Percentiles rank a stretch among this genome's conserved stretches.
These are phyloP conservation scores for Ichneumon xanthorius DNA, from an alignment of 2,888 invertebrate species.

Conservation along the genomic window DNA sequence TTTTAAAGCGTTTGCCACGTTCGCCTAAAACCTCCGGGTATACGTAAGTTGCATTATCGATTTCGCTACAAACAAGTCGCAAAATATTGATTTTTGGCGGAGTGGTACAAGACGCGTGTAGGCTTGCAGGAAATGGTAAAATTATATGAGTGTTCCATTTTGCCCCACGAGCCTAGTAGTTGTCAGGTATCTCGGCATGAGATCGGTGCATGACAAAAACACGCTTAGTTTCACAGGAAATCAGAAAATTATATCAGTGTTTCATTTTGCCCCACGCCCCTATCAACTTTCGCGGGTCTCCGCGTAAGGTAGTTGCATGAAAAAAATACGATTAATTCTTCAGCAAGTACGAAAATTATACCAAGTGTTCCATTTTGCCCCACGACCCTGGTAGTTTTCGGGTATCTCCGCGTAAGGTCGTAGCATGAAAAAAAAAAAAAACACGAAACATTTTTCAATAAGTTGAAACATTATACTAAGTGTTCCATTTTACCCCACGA, in stretches of 20 bases:
- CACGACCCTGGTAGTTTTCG: neutral
- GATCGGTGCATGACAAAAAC: neutral
- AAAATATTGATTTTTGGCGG: neutral
- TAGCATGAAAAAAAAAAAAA: neutral
- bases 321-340: neutral
- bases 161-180: neutral
- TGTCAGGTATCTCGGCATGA: neutral
- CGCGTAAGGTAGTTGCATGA: neutral
- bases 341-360: neutral
- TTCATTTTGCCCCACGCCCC: too few relatives aligned
- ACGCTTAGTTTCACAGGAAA: too few relatives aligned
- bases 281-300: too few relatives aligned
- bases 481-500: too few relatives aligned
- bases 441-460: too few relatives aligned
- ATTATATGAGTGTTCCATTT: neutral
- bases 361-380: neutral
- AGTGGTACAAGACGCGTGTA: neutral
- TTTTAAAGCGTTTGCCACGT: too few relatives aligned
- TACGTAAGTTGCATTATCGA: neutral
- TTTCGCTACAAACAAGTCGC: neutral
- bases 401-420: conserved; percentile 23
- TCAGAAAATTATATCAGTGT: too few relatives aligned
- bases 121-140: too few relatives aligned
- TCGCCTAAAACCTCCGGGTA: too few relatives aligned
- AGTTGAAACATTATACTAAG: too few relatives aligned